phyloP scores from a whole-genome alignment of 2,797 vertebrate species.

The Ara ararauna region DNA sequence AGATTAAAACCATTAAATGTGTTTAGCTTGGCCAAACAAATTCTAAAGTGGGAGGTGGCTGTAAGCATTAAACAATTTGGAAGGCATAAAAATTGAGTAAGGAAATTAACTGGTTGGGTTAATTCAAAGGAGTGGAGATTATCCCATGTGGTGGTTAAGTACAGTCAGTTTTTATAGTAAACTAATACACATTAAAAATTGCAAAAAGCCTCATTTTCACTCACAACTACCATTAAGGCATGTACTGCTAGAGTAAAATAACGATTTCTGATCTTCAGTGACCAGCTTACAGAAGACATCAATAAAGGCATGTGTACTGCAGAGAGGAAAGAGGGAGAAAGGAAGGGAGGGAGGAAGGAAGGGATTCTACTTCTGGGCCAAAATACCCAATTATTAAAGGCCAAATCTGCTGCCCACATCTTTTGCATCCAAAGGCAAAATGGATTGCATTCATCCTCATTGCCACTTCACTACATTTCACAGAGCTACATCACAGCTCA shows the following conservation, averaged over 20 bases:
- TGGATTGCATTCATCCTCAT: not conserved
- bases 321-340: not conserved
- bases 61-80: not conserved
- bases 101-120: not conserved
- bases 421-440: not conserved
- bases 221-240: not conserved
- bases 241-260: not conserved
- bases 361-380: not conserved
- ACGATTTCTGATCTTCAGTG: not conserved
- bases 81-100: not conserved
- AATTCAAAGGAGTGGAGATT: not conserved
- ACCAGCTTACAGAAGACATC: not conserved
- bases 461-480: not conserved
- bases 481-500: not conserved
- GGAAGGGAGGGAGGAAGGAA: not conserved
- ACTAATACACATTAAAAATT: not conserved
- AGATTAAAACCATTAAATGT: not conserved
- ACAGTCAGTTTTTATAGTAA: not conserved
- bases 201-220: not conserved
- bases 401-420: not conserved
- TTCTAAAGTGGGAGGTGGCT: not conserved
- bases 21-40: not conserved
- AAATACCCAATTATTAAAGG: not conserved
- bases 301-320: not conserved
- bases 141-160: not conserved